Percentiles rank a stretch among this genome's conserved stretches.
Evolutionary conservation across 2,888 invertebrate genomes (phyloP).

Genomic region (Caenorhabditis uteleia): DNA sequence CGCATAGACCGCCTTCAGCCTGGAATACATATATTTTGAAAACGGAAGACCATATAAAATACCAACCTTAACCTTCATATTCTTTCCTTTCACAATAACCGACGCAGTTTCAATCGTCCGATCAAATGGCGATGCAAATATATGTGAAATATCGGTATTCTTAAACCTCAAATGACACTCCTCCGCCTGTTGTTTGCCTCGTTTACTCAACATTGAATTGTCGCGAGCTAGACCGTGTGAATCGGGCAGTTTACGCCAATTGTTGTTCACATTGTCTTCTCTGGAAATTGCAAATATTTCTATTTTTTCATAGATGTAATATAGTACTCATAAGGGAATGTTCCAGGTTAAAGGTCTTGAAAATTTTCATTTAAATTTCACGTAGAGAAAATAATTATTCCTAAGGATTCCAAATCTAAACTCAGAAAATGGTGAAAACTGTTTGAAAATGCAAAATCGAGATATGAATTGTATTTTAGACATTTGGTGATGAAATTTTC

Average conservation of each 20-base stretch:
- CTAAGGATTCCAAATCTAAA: too few relatives aligned
- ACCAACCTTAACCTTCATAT: constrained; percentile 58
- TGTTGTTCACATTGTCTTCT: constrained; percentile 48
- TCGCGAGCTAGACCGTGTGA: constrained; percentile 49
- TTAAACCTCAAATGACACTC: constrained; percentile 56
- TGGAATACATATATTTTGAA: constrained; percentile 6
- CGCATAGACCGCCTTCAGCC: constrained; percentile 63
- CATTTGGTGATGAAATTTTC: too few relatives aligned
- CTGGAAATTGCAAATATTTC: constrained; percentile 25
- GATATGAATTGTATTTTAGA: too few relatives aligned
- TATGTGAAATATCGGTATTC: constrained; percentile 53
- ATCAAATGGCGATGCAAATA: constrained; percentile 66
- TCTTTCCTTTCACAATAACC: constrained; percentile 43
- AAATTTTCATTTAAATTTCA: background rate
- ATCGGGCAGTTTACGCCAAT: constrained; percentile 36
- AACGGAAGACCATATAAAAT: background rate
- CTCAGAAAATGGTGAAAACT: too few relatives aligned
- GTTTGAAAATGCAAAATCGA: too few relatives aligned
- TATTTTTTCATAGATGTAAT: too few relatives aligned
- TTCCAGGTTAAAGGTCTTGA: too few relatives aligned
- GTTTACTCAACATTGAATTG: constrained; percentile 59
- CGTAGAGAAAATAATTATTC: background rate
- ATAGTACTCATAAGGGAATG: too few relatives aligned
- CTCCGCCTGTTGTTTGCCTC: constrained; percentile 60
- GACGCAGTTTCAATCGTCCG: constrained; percentile 65